Evolutionary conservation across 2,888 invertebrate genomes (phyloP).

Genomic region (Encarsia formosa): DNA sequence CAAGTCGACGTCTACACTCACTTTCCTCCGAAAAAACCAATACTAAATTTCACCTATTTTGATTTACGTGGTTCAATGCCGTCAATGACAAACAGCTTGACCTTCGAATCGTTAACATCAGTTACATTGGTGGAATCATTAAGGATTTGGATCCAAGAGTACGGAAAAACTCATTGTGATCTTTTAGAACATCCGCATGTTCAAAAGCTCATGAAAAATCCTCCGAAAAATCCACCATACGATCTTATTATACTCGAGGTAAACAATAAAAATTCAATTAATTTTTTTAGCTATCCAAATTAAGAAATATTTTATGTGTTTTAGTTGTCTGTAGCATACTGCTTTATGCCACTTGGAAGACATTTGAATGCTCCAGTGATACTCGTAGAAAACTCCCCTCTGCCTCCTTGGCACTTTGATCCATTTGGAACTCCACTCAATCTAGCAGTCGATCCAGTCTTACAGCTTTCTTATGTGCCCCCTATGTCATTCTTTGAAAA

Average conservation of each 20-base stretch:
- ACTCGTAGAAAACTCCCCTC: background rate
- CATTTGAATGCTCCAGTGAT: conserved; percentile 3
- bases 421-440: background rate
- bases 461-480: background rate
- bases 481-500: conserved; percentile 2
- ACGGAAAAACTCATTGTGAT: conserved; percentile 19
- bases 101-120: background rate
- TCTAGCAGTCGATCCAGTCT: background rate
- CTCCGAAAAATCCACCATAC: conserved; percentile 36
- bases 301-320: conserved; percentile 12
- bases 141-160: conserved; percentile 10
- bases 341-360: background rate
- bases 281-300: conserved; percentile 2
- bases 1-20: conserved; percentile 46
- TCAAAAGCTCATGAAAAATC: conserved; percentile 25
- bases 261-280: too few species aligned
- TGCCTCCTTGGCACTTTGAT: background rate
- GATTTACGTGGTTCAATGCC: conserved; percentile 27
- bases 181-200: conserved; percentile 23
- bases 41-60: conserved; percentile 32
- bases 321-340: conserved; percentile 31
- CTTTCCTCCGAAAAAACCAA: conserved; percentile 30
- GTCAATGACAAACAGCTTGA: conserved; percentile 6
- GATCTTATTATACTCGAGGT: conserved; percentile 37
- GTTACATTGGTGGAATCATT: conserved; percentile 6